phyloP scores from a whole-genome alignment of 2,113 vertebrate species.

The Malurus alboscapulatus region DNA sequence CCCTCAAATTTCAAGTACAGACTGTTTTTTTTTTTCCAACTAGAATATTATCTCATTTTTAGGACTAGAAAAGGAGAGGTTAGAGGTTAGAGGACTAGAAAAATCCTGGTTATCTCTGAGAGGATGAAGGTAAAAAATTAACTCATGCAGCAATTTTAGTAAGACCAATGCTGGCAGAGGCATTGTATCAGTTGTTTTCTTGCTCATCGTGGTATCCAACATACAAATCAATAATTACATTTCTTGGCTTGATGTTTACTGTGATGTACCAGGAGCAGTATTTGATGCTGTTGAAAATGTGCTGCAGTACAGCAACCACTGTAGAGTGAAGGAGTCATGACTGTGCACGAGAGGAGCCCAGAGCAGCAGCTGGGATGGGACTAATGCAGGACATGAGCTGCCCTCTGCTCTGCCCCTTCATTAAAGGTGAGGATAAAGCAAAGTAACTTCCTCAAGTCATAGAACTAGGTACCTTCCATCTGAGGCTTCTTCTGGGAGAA shows the following conservation, averaged over 20 bases:
- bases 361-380: background rate
- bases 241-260: background rate
- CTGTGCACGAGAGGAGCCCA: accelerated
- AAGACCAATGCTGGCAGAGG: background rate
- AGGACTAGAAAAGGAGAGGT: background rate
- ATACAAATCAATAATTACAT: background rate
- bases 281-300: background rate
- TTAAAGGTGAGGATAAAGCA: background rate
- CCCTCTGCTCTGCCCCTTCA: background rate
- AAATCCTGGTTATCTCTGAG: background rate
- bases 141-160: background rate
- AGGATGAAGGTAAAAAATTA: background rate
- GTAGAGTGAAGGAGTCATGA: background rate
- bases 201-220: background rate
- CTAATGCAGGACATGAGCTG: accelerated
- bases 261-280: background rate
- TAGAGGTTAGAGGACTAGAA: too few relatives aligned
- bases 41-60: background rate
- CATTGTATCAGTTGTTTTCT: background rate
- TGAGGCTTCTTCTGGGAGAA: background rate
- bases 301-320: background rate
- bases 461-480: background rate
- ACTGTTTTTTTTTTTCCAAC: background rate
- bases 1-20: background rate
- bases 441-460: background rate